Conservation (phyloP, 2,113 vertebrate species). For the Sinocyclocheilus rhinocerous region DNA sequence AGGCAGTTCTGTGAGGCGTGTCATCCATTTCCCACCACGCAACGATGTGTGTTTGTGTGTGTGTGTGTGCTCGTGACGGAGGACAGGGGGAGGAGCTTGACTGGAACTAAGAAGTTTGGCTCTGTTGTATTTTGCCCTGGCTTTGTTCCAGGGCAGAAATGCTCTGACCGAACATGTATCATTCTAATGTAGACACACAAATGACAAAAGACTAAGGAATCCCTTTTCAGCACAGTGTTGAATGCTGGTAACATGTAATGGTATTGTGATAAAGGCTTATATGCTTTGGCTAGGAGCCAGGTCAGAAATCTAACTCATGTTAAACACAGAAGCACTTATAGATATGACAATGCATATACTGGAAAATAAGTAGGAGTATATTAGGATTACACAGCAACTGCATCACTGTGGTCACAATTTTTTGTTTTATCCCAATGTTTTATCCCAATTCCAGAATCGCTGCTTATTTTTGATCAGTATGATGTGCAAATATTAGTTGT, state of each 20-base stretch:
- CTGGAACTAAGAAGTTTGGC: slow-evolving; percentile 72
- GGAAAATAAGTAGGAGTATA: neutral
- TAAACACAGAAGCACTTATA: neutral
- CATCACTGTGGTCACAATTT: neutral
- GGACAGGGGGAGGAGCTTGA: slow-evolving; percentile 61
- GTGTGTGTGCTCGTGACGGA: slow-evolving; percentile 41
- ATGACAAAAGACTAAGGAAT: neutral
- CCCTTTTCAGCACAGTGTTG: slow-evolving; percentile 4
- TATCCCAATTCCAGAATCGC: neutral
- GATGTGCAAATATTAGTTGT: neutral
- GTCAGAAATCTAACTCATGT: neutral
- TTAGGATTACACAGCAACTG: neutral
- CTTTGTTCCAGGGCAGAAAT: slow-evolving; percentile 64
- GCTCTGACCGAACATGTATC: slow-evolving; percentile 54
- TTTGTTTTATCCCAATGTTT: neutral
- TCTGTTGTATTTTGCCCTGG: slow-evolving; percentile 53
- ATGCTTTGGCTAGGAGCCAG: slow-evolving; percentile 1
- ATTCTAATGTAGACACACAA: slow-evolving; percentile 4
- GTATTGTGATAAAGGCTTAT: neutral
- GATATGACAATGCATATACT: slow-evolving; percentile 3
- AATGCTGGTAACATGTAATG: slow-evolving; percentile 2
- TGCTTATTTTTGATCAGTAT: neutral
- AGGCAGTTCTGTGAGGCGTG: slow-evolving; percentile 46
- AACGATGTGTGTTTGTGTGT: neutral
- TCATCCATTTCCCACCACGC: slow-evolving; percentile 23